Percentiles rank a stretch among this genome's conserved stretches.
These are phyloP conservation scores for Aphelocoma californica DNA, from an alignment of 2,797 vertebrate genomes.

Conservation along the genomic window DNA sequence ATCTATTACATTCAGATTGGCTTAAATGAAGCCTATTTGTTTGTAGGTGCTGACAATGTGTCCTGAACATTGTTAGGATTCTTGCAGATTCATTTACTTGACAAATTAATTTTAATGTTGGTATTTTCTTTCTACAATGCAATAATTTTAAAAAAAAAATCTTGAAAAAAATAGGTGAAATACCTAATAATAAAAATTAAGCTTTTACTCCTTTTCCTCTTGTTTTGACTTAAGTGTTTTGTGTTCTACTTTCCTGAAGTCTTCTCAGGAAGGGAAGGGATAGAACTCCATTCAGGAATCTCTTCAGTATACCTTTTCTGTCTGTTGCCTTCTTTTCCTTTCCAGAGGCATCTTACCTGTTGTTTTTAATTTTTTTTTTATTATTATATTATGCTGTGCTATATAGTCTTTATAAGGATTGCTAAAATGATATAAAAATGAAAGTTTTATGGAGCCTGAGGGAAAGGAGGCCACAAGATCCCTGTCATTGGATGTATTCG, in stretches of 20 bases:
- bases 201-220: background rate
- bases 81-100: background rate
- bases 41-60: background rate
- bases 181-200: background rate
- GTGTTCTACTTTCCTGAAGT: background rate
- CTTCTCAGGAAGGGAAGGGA: background rate
- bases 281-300: background rate
- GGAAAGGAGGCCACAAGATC: background rate
- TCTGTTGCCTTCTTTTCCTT: background rate
- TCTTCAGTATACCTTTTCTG: background rate
- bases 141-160: background rate
- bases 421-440: background rate
- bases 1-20: background rate
- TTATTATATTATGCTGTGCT: background rate
- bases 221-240: background rate
- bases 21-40: background rate
- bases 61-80: background rate
- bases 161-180: background rate
- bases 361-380: background rate
- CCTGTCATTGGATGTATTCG: background rate
- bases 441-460: background rate
- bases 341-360: background rate
- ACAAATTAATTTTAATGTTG: background rate
- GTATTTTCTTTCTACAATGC: background rate
- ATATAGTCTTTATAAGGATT: fast-evolving